Percentiles rank a stretch among this genome's conserved stretches.
These are phyloP conservation scores for Cyprinella venusta DNA, from an alignment of 2,797 vertebrate genomes.

Conservation along the genomic window DNA sequence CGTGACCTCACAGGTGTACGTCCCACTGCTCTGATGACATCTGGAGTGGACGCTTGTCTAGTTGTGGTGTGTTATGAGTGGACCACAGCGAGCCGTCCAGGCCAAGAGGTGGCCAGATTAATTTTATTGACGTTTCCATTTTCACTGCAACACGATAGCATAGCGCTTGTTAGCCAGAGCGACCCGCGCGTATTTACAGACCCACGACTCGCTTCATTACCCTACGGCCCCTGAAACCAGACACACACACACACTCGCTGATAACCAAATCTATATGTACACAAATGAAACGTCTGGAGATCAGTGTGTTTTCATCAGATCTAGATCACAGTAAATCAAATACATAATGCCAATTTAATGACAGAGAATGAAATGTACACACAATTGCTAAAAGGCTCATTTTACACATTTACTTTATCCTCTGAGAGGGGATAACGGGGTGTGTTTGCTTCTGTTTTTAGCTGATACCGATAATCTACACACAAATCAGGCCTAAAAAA, in stretches of 20 bases:
- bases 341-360: constrained; percentile 7
- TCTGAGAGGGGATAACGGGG: background rate
- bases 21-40: constrained; percentile 75
- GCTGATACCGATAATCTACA: constrained; percentile 2
- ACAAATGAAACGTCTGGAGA: background rate
- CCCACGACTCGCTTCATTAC: constrained; percentile 99
- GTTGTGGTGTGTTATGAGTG: constrained; percentile 70
- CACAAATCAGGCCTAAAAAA: background rate
- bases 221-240: constrained; percentile 84
- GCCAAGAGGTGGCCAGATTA: constrained; percentile 96
- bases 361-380: constrained; percentile 25
- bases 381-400: background rate
- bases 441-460: background rate
- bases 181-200: constrained; percentile 96
- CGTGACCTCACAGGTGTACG: constrained; percentile 43
- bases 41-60: constrained; percentile 72
- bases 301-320: constrained; percentile 24
- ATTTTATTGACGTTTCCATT: constrained; percentile 99
- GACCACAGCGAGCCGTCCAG: constrained; percentile 80
- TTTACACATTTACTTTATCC: background rate
- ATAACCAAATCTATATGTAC: background rate
- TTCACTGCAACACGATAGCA: constrained; percentile 97
- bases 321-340: background rate
- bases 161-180: constrained; percentile 86
- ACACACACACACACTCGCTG: constrained; percentile 42